Evolutionary conservation across 2,888 invertebrate species (phyloP), one percentile per base, ranked within the genome.

Genomic region (Brenthis ino): DNA sequence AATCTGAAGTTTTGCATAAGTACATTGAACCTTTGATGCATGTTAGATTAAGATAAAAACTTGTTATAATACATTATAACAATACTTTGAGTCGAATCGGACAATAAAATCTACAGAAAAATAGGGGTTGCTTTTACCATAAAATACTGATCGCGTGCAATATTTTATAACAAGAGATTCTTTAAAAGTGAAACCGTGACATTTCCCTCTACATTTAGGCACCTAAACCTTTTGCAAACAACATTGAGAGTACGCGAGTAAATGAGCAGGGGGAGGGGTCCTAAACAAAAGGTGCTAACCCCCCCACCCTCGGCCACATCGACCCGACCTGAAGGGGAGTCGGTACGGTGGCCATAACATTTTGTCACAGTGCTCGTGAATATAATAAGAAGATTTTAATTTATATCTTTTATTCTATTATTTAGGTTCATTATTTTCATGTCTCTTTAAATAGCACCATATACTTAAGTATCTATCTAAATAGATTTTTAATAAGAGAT

Each of bases 221-320:
- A 86, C 87, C 89, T 89, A 91, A 91, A 91, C 89, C 91, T 88
- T 90, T 88, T 82, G 89, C 90, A 91, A 91, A 91, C 89, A 89
- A 82, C 87, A 86, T 86, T 84, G 86, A 84, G 87, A 82, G 82
- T 85, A 81, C 85, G 81, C 81, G 84, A 85, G 88, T 85, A 91
- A 90, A 90, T 90, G 90, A 90, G 83, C 83, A 80, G 84, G 85
- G 85, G 83, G 72, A 76, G 85, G 87, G 85, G 86, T 83, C 84
- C 92, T 92, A 93, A 93, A 93, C 92, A 93, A 93, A 92, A 93
- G 92, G 91, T 91, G 91, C 89, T 85, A 89, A 82, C 84, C 87
- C 79, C 75, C 81, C 80, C 80, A 77, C 80, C 79, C 79, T 73
- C 70, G 69, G 80, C 81, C 81, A 79, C 85, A 85, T 85, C 88